These are phyloP conservation scores for Lordiphosa mommai DNA, from an alignment of 1,140 invertebrate genomes.

Conservation along the genomic window DNA sequence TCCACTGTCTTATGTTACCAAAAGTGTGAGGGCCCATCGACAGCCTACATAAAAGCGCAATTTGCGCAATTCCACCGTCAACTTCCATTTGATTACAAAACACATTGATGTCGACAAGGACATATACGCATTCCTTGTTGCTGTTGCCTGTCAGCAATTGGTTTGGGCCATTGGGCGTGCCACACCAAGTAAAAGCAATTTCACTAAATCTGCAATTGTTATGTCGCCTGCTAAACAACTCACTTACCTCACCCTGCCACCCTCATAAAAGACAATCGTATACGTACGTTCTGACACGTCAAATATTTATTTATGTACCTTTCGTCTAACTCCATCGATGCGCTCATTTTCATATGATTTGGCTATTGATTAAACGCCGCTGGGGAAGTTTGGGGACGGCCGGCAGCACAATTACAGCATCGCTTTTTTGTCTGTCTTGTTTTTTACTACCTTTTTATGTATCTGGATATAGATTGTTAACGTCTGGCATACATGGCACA, in stretches of 20 bases:
- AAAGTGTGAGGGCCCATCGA: slow-evolving; percentile 27
- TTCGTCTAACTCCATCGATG: slow-evolving; percentile 4
- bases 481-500: slow-evolving; percentile 33
- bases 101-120: slow-evolving; percentile 46
- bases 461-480: slow-evolving; percentile 41
- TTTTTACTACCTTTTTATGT: slow-evolving; percentile 64
- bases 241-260: slow-evolving; percentile 35
- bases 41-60: slow-evolving; percentile 74
- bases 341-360: slow-evolving; percentile 37
- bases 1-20: no score
- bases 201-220: slow-evolving; percentile 77
- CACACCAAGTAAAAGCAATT: slow-evolving; percentile 61
- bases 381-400: slow-evolving; percentile 18
- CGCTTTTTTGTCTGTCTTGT: slow-evolving; percentile 44
- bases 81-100: slow-evolving; percentile 76
- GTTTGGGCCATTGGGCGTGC: not conserved
- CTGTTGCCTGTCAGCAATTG: slow-evolving; percentile 9
- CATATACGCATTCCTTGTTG: slow-evolving; percentile 29
- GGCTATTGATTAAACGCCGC: slow-evolving; percentile 69
- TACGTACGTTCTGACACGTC: slow-evolving; percentile 68
- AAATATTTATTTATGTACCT: slow-evolving; percentile 72
- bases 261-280: slow-evolving; percentile 45
- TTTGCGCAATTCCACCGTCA: slow-evolving; percentile 69
- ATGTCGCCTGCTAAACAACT: slow-evolving; percentile 74
- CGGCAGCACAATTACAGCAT: slow-evolving; percentile 55